phyloP scores from a whole-genome alignment of 2,113 vertebrate species.

The Marcusenius ussheri region DNA sequence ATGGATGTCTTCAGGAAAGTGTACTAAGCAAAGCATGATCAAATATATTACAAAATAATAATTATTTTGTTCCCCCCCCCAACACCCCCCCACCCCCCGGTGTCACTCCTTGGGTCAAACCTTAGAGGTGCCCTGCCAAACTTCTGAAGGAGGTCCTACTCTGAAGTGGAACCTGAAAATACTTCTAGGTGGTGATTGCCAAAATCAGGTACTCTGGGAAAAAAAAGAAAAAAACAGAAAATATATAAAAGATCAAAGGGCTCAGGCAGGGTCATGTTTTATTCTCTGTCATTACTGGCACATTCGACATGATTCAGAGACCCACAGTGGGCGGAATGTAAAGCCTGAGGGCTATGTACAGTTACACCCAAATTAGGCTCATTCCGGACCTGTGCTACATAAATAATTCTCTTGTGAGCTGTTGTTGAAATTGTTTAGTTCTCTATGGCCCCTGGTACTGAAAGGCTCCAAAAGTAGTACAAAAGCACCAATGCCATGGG shows the following conservation, averaged over 20 bases:
- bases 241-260: slow-evolving; percentile 47
- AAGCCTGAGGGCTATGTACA: slow-evolving; percentile 48
- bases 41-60: not conserved
- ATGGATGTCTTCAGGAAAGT: not conserved
- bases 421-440: slow-evolving; percentile 11
- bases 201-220: not conserved
- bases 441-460: not conserved
- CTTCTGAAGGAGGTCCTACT: not conserved
- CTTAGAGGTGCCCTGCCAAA: not conserved
- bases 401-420: slow-evolving; percentile 31
- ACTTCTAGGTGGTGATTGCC: not conserved
- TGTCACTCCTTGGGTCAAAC: not conserved
- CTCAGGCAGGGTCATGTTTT: slow-evolving; percentile 48
- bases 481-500: slow-evolving; percentile 35
- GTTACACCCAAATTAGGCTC: slow-evolving; percentile 49
- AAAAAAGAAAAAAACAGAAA: slow-evolving; percentile 23
- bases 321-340: slow-evolving; percentile 44
- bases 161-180: not conserved
- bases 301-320: slow-evolving; percentile 10
- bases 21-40: not conserved
- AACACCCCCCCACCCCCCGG: not conserved
- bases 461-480: slow-evolving; percentile 41
- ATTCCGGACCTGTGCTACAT: slow-evolving; percentile 49
- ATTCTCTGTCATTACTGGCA: slow-evolving; percentile 45
- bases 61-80: not conserved